Conservation (phyloP, 2,113 vertebrate genomes). For the Notothenia rossii region DNA sequence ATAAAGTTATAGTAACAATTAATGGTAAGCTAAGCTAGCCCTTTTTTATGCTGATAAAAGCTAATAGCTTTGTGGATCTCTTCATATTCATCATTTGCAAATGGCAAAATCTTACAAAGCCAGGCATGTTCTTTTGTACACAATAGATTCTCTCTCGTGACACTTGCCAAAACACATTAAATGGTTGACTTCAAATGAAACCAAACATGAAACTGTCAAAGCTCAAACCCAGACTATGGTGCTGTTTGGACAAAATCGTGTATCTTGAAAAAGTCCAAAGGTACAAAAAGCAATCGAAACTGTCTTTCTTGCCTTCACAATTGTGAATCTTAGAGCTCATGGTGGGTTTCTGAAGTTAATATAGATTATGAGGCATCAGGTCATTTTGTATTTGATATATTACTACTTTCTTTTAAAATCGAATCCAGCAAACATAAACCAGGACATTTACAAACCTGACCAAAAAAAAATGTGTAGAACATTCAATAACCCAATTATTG, state of each 20-base stretch:
- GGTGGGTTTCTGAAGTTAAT: neutral
- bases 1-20: too few relatives aligned
- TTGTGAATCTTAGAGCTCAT: neutral
- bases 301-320: too few relatives aligned
- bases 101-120: slow-evolving; percentile 13
- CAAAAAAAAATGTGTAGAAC: neutral
- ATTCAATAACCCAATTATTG: neutral
- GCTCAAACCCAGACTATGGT: neutral
- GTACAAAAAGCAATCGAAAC: neutral
- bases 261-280: neutral
- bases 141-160: neutral
- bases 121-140: neutral
- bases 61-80: neutral
- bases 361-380: neutral
- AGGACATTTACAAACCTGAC: neutral
- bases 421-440: neutral
- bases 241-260: neutral
- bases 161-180: too few relatives aligned
- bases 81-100: neutral
- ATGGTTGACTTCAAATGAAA: too few relatives aligned
- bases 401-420: neutral
- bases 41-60: neutral
- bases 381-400: neutral
- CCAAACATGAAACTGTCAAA: neutral
- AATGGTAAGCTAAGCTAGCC: too few relatives aligned